A percentile compares a stretch with the other conserved stretches of the same genome.
phyloP scores from a whole-genome alignment of 2,113 vertebrate genomes.

The Osmerus mordax region DNA sequence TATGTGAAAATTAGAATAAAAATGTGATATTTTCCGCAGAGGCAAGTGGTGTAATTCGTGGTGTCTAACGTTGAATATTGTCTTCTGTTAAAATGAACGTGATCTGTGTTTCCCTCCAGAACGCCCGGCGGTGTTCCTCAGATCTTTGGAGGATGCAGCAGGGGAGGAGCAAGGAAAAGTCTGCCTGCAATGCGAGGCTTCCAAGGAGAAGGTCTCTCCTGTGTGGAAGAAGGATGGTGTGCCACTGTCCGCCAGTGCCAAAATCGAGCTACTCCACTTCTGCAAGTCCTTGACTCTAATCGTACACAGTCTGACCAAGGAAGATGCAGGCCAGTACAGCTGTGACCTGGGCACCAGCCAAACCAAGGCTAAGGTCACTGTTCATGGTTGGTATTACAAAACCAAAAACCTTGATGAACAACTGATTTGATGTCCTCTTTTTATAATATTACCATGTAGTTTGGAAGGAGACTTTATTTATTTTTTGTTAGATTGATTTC shows the following conservation, averaged over 20 bases:
- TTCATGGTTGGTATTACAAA: constrained; percentile 77
- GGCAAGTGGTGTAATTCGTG: no score
- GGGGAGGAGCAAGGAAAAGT: constrained; percentile 80
- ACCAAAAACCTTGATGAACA: background rate
- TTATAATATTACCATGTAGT: no score
- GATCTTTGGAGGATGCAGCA: constrained; percentile 78
- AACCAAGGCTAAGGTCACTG: constrained; percentile 79
- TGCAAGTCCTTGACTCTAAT: constrained; percentile 77
- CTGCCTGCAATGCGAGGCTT: constrained; percentile 83
- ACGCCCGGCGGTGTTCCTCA: constrained; percentile 86
- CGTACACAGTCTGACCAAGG: constrained; percentile 77
- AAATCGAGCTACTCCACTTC: constrained; percentile 78
- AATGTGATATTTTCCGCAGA: no score
- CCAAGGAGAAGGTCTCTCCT: constrained; percentile 78
- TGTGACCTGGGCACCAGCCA: constrained; percentile 84
- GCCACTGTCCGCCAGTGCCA: constrained; percentile 72
- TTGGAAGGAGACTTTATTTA: no score
- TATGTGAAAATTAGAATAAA: no score
- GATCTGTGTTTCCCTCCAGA: constrained; percentile 63
- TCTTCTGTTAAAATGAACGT: background rate
- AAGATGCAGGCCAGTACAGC: constrained; percentile 83
- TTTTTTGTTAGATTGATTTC: no score
- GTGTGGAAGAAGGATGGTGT: constrained; percentile 85
- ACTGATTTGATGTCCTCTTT: no score
- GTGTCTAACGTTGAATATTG: background rate